Base-by-base conservation (phyloP, 2,797 vertebrate species). In the Pseudocheirus occidentalis region DNA sequence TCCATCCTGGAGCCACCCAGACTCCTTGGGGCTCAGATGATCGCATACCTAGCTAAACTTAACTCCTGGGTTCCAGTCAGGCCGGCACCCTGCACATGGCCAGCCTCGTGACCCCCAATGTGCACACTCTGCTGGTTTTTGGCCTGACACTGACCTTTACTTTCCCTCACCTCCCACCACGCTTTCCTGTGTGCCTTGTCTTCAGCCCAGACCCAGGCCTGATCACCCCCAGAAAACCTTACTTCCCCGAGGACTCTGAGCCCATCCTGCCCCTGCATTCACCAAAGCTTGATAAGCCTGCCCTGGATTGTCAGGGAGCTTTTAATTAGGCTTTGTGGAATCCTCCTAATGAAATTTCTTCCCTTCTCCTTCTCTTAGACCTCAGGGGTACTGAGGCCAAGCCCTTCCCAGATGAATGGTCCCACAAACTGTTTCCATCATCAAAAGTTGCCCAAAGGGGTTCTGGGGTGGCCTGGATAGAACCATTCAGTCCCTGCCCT, bases 1-100 rank as follows among this genome's bases (percentile, higher is more conserved):
- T 58, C 94, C 91, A 29, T 91, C 55, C 12, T 29, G 90, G 94
- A 96, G 55, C 46, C 96, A 73, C 50, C 66, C 40, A 13, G 73
- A 27, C 73, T 27, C 40, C 73, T 27, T 4, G 7, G 7, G 18
- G 18, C 73, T 81, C 73, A 81, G 6, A 10, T 50, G 73, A 87
- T 46, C 40, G 0, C 40, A 87, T 87, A 87, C 73, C 40, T 46
- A 24, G 40, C 73, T 87, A 87, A 87, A 87, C 73, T 87, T 87
- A 87, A 55, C 57, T 53, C 97, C 96, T 50, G 13, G 0, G 94
- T 59, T 92, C 73, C 95, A 2, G 10, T 94, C 31, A 92, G 62
- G 93, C 56, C 52, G 28, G 87, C 89, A 91, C 91, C 94, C 66
- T 4, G n/a, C 95, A 95, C 81, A 97, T 95, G 94, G 94, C 93